These are phyloP conservation scores for Aldrovandia affinis DNA, from an alignment of 2,797 vertebrate genomes.

Conservation along the genomic window DNA sequence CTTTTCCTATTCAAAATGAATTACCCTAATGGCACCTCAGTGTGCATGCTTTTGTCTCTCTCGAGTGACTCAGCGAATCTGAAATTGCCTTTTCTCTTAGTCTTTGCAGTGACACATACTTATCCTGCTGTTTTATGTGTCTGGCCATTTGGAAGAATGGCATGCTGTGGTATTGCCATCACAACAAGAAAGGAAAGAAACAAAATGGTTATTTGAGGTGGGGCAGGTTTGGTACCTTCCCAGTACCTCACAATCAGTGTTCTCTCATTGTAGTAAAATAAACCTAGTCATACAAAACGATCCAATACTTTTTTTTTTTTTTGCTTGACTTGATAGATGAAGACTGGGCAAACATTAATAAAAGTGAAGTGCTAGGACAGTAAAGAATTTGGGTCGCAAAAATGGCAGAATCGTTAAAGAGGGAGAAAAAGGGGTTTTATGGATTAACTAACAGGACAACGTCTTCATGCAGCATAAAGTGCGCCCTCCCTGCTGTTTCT, in stretches of 20 bases:
- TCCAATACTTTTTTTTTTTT: no score
- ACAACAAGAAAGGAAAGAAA: not conserved
- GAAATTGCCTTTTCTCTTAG: conserved; percentile 29
- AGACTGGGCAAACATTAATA: no score
- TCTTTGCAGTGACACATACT: conserved; percentile 37
- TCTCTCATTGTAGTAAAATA: not conserved
- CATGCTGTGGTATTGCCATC: not conserved
- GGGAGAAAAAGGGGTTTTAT: not conserved
- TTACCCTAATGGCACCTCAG: conserved; percentile 45
- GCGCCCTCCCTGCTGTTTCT: conserved; percentile 31
- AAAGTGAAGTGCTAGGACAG: no score
- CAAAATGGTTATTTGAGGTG: not conserved
- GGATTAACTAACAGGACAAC: not conserved
- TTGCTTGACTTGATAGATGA: no score
- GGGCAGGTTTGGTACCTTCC: not conserved
- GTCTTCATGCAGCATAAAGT: conserved; percentile 16
- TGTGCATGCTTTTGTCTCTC: conserved; percentile 36
- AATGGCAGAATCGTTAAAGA: not conserved
- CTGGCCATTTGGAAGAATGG: conserved; percentile 12
- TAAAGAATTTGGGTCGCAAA: not conserved
- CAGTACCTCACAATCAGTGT: not conserved
- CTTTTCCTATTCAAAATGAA: conserved; percentile 44
- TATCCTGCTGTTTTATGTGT: not conserved
- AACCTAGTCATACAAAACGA: no score
- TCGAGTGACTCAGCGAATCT: conserved; percentile 51